These are phyloP conservation scores for Trachythela sp. DNA, from an alignment of 64 coral and sea anemone species.

Conservation along the genomic window DNA sequence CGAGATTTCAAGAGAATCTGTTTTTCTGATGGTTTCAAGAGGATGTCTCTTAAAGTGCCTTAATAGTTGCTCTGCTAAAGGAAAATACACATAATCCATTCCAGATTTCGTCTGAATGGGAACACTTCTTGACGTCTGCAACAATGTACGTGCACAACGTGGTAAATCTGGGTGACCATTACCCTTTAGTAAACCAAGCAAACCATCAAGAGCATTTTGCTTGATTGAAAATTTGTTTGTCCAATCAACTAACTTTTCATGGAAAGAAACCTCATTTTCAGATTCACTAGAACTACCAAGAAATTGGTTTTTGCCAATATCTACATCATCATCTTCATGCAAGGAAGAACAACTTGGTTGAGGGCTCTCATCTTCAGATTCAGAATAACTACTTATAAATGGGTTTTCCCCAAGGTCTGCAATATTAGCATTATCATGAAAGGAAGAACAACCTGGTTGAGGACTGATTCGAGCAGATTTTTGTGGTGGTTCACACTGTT, in stretches of 20 bases:
- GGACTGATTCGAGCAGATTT: constrained; percentile 2
- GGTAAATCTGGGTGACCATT: background rate
- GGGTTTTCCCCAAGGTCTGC: background rate
- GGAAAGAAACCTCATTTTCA: background rate
- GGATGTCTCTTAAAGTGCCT: background rate
- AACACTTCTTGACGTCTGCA: background rate
- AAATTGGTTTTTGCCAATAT: no score
- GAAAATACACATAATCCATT: background rate
- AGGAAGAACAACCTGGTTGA: background rate
- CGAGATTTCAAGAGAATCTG: background rate
- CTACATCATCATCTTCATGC: no score
- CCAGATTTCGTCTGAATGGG: background rate
- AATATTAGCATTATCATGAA: background rate
- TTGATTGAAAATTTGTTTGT: background rate
- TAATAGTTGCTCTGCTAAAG: background rate
- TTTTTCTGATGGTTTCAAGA: no score
- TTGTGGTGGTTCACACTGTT: background rate
- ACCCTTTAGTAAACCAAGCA: background rate
- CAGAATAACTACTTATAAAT: background rate
- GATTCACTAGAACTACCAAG: background rate
- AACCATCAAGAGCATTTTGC: constrained; percentile 1
- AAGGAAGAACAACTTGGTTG: no score
- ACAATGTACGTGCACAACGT: background rate
- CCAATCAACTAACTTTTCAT: background rate
- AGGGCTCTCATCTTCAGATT: constrained; percentile 1